Evolutionary conservation across 2,797 vertebrate genomes (phyloP), one percentile per base, ranked within the genome.

Genomic region (Danionella dracula): DNA sequence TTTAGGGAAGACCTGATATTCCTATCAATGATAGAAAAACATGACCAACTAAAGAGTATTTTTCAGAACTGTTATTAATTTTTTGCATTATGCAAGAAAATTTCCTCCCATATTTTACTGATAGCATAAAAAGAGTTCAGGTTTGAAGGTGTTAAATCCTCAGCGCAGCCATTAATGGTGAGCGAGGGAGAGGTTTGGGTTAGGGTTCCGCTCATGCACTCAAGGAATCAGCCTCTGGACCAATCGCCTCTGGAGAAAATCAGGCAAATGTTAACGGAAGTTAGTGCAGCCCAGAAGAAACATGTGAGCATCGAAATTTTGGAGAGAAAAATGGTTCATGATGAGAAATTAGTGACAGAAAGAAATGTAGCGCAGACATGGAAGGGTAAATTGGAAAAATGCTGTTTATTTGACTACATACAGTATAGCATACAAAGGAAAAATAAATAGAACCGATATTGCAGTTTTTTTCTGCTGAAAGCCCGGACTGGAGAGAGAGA

Each of bases 381-480:
- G 82, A 81, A 83, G 78, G 46, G 79, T 82, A 81, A 84, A 84
- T 88, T 90, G 90, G 85, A 89, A 90, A 89, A 90, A 92, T 85
- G 85, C 85, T 86, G 88, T 91, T 93, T 94, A 93, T 94, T 82
- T 90, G 86, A 89, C 90, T 90, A 88, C 82, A 85, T 27, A 27
- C n/a, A n/a, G n/a, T 87, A 85, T 86, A 89, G 80, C 87, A 90
- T 92, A 93, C 90, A 92, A 88, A 90, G 85, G 76, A 86, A 44
- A 58, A 67, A 55, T 19, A 29, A 63, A 64, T 23, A 12, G 34
- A 89, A 89, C 87, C 85, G 90, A 82, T 83, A 69, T 85, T 84
- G 90, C 88, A 85, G n/a, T n/a, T n/a, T n/a, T n/a, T 78, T 71
- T 78, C 84, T 89, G 86, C 85, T 86, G 89, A 87, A 89, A 90